phyloP scores from a whole-genome alignment of 1,140 invertebrate species.

The Pectinophora gossypiella region DNA sequence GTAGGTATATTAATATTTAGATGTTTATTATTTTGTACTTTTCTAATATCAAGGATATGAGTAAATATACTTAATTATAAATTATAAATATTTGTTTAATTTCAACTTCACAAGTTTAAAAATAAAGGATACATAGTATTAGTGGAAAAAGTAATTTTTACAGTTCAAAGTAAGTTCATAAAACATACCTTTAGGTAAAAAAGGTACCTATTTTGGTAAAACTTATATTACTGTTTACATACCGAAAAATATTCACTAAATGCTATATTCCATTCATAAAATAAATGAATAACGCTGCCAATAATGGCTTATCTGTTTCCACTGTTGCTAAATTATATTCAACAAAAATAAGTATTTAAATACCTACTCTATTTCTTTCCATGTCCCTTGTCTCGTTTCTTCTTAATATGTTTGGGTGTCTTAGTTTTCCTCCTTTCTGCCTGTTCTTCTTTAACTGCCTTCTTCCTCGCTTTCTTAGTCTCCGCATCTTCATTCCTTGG shows the following conservation, averaged over 20 bases:
- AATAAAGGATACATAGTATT: no score
- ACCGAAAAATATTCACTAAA: background rate
- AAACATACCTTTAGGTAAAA: no score
- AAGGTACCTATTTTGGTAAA: no score
- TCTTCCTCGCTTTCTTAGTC: constrained; percentile 90
- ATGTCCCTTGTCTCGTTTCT: constrained; percentile 85
- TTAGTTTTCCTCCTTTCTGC: constrained; percentile 95
- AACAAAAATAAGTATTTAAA: background rate
- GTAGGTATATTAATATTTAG: background rate
- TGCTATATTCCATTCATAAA: no score
- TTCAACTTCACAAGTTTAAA: background rate
- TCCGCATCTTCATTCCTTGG: constrained; percentile 92
- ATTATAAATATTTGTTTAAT: background rate
- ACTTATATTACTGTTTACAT: no score
- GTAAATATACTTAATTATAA: background rate
- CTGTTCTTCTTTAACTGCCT: constrained; percentile 89
- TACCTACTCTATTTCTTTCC: constrained; percentile 40
- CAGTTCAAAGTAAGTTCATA: no score
- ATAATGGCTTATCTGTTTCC: no score
- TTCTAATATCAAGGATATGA: background rate
- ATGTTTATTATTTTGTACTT: background rate
- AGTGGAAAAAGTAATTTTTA: no score
- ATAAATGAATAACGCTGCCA: no score
- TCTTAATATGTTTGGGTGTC: constrained; percentile 97
- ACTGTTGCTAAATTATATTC: no score